These are phyloP conservation scores for Bufo gargarizans DNA, from an alignment of 2,113 vertebrate genomes.

Conservation along the genomic window DNA sequence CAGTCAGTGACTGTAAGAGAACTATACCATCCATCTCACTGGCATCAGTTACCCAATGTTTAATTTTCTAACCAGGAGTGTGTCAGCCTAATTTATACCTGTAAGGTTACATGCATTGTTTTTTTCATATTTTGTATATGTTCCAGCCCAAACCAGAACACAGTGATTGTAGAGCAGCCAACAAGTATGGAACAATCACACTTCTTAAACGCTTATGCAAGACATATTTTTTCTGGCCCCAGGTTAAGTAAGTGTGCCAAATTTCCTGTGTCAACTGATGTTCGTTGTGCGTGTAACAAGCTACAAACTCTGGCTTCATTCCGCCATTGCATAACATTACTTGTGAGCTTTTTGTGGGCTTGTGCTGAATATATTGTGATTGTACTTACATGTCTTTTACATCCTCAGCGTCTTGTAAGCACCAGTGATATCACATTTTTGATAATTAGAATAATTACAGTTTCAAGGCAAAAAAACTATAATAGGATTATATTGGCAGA, in stretches of 20 bases:
- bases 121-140: background rate
- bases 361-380: background rate
- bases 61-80: background rate
- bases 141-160: constrained; percentile 8
- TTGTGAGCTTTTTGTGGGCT: background rate
- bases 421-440: background rate
- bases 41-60: background rate
- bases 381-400: background rate
- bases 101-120: background rate
- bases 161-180: background rate
- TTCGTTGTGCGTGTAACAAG: background rate
- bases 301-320: background rate
- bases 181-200: background rate
- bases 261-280: constrained; percentile 10
- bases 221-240: constrained; percentile 1
- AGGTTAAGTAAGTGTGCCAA: constrained; percentile 1
- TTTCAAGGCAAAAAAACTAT: too few relatives aligned
- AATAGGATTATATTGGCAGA: too few relatives aligned
- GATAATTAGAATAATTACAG: background rate
- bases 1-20: too few relatives aligned
- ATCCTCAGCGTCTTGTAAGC: background rate
- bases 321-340: background rate
- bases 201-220: constrained; percentile 21
- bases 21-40: background rate
- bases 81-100: background rate